These are phyloP conservation scores for Allophyes oxyacanthae DNA, from an alignment of 2,888 invertebrate species.

Conservation along the genomic window DNA sequence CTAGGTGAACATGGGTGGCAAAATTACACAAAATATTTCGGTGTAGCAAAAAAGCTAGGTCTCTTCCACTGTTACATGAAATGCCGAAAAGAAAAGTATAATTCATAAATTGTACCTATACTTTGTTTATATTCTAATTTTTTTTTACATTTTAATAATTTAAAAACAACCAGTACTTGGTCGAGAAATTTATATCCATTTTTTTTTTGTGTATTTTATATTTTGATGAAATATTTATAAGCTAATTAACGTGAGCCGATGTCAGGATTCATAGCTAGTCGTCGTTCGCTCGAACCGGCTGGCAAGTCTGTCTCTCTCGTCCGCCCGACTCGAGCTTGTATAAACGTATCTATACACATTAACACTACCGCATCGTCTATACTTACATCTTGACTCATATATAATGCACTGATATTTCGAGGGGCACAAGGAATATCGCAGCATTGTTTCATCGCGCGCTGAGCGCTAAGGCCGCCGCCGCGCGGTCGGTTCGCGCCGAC, in stretches of 20 bases:
- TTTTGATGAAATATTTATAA: slow-evolving; percentile 90
- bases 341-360: slow-evolving; percentile 85
- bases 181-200: slow-evolving; percentile 89
- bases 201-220: slow-evolving; percentile 89
- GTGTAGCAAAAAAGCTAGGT: slow-evolving; percentile 75
- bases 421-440: slow-evolving; percentile 88
- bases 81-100: slow-evolving; percentile 89
- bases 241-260: slow-evolving; percentile 90
- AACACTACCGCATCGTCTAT: slow-evolving; percentile 84
- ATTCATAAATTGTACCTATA: slow-evolving; percentile 90
- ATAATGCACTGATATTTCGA: slow-evolving; percentile 87
- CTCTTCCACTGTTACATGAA: slow-evolving; percentile 84
- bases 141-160: slow-evolving; percentile 90
- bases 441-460: slow-evolving; percentile 77
- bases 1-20: slow-evolving; percentile 59
- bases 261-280: slow-evolving; percentile 89
- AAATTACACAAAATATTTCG: slow-evolving; percentile 69
- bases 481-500: slow-evolving; percentile 63
- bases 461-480: slow-evolving; percentile 68
- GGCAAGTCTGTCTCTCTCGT: slow-evolving; percentile 75
- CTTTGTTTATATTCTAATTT: slow-evolving; percentile 89
- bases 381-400: slow-evolving; percentile 85
- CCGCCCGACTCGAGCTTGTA: slow-evolving; percentile 84
- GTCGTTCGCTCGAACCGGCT: slow-evolving; percentile 88
- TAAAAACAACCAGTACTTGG: slow-evolving; percentile 89